These are phyloP conservation scores for Idaea biselata DNA, from an alignment of 2,888 invertebrate species.

Conservation along the genomic window DNA sequence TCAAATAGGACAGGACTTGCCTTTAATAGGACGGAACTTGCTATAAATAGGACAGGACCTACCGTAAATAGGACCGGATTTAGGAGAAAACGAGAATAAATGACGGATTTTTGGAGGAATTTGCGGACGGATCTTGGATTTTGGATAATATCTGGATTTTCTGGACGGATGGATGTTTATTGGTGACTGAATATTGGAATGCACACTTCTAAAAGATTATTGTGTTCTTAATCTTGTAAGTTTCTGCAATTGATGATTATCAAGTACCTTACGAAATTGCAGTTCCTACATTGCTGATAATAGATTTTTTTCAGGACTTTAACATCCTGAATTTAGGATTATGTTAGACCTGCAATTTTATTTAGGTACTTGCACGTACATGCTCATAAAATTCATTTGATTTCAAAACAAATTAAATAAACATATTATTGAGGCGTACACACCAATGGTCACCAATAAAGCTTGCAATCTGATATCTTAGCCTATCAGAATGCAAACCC, in stretches of 20 bases:
- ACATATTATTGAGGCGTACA: neutral
- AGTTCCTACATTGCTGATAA: too few relatives aligned
- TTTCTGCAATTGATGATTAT: neutral
- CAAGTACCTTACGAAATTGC: too few relatives aligned
- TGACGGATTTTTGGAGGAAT: neutral
- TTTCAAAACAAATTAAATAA: neutral
- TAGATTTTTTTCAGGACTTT: too few relatives aligned
- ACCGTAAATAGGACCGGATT: neutral
- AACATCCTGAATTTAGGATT: too few relatives aligned
- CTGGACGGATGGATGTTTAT: neutral
- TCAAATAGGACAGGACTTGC: neutral
- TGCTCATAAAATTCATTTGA: too few relatives aligned
- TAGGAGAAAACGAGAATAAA: too few relatives aligned
- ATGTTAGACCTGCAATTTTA: too few relatives aligned
- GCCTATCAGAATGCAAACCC: neutral
- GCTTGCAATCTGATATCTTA: neutral
- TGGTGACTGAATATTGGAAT: neutral
- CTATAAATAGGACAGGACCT: neutral
- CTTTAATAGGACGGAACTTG: neutral
- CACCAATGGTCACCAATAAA: neutral
- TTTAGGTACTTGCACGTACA: too few relatives aligned
- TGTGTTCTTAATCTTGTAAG: neutral
- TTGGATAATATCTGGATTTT: neutral
- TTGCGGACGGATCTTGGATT: slow-evolving; percentile 1
- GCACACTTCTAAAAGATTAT: neutral